A percentile compares a stretch with the other conserved stretches of the same genome.
phyloP scores from a whole-genome alignment of 2,888 invertebrate genomes.

The Philopedon plagiatum region DNA sequence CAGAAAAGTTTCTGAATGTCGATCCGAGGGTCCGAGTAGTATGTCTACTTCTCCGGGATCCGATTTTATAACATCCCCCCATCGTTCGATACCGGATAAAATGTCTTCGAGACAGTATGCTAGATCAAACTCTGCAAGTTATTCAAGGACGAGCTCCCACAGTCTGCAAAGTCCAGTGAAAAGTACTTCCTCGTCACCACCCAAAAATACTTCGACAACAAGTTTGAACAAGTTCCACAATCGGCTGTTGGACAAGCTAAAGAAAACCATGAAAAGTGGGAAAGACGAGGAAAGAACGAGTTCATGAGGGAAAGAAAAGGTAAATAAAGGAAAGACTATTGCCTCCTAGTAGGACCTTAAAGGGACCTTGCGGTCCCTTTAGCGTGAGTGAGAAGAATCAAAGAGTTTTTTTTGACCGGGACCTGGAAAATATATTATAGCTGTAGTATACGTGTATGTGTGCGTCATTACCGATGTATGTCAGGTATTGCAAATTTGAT shows the following conservation, averaged over 20 bases:
- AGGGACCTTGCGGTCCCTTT: conserved; percentile 17
- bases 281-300: conserved; percentile 70
- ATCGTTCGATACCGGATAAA: conserved; percentile 79
- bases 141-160: conserved; percentile 75
- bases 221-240: conserved; percentile 85
- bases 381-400: not conserved
- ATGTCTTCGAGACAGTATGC: conserved; percentile 75
- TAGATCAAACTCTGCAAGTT: conserved; percentile 64
- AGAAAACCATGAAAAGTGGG: conserved; percentile 77
- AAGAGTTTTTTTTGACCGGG: conserved; percentile 38
- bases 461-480: conserved; percentile 21
- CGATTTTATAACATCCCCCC: conserved; percentile 72
- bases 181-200: conserved; percentile 77
- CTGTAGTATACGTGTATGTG: conserved; percentile 19
- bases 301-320: conserved; percentile 68
- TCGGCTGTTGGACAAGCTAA: conserved; percentile 84
- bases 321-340: conserved; percentile 28
- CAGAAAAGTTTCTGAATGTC: conserved; percentile 82
- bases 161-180: conserved; percentile 78
- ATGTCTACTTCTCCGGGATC: conserved; percentile 77
- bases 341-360: conserved; percentile 37
- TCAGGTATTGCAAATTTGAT: conserved; percentile 60
- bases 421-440: conserved; percentile 32
- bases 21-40: conserved; percentile 79
- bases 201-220: conserved; percentile 73